phyloP scores from a whole-genome alignment of 2,113 vertebrate genomes.

The Apodemus speciosus region DNA sequence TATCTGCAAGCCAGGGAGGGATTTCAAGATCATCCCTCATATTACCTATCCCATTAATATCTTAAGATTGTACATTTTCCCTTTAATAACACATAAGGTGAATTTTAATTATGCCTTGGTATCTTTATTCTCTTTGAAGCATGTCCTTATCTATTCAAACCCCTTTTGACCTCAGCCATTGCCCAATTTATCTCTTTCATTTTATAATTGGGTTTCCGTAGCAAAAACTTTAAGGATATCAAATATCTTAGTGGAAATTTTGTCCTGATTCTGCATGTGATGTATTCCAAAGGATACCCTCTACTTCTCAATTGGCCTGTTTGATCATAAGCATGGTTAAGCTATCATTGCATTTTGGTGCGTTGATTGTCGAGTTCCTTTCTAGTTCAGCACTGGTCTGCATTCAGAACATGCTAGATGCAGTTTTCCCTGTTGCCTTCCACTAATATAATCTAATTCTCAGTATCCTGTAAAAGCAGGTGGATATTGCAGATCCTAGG shows the following conservation, averaged over 20 bases:
- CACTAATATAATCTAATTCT: neutral
- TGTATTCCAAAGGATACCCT: neutral
- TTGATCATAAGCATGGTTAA: neutral
- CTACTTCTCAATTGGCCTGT: neutral
- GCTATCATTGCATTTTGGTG: neutral
- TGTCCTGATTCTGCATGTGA: neutral
- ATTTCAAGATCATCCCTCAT: neutral
- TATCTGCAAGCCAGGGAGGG: neutral
- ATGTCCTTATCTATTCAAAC: neutral
- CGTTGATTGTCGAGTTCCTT: neutral
- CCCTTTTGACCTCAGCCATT: neutral
- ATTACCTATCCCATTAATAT: neutral
- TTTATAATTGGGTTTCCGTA: neutral
- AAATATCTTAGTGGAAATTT: neutral
- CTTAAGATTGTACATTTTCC: neutral
- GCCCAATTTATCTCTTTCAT: neutral
- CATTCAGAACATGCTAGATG: neutral
- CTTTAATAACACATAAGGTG: neutral
- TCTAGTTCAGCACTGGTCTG: no score
- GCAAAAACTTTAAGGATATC: neutral
- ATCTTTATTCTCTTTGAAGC: neutral
- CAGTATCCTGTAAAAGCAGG: neutral
- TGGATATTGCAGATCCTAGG: neutral
- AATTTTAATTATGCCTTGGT: slow-evolving; percentile 5
- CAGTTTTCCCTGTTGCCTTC: neutral